phyloP scores from a whole-genome alignment of 2,888 invertebrate species.

The Erynnis tages region DNA sequence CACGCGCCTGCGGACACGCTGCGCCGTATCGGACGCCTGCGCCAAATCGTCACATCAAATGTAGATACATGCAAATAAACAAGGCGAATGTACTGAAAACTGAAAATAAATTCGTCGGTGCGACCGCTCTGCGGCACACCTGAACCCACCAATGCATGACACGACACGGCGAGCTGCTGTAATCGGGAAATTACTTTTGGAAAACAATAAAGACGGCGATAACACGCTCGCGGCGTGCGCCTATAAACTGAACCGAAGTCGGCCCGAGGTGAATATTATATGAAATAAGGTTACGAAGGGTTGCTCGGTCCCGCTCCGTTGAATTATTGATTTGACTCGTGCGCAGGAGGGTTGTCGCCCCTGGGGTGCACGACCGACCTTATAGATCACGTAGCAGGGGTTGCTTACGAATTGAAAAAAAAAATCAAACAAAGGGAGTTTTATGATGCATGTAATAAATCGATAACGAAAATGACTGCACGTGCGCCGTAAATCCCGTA shows the following conservation, averaged over 20 bases:
- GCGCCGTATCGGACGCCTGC: conserved; percentile 15
- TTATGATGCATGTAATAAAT: conserved; percentile 44
- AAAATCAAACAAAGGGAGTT: conserved; percentile 40
- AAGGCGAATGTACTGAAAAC: conserved; percentile 54
- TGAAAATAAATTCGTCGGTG: conserved; percentile 50
- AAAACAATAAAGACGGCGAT: conserved; percentile 74
- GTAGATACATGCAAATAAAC: conserved; percentile 33
- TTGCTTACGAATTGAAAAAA: conserved; percentile 37
- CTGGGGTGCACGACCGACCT: conserved; percentile 37
- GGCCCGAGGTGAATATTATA: conserved; percentile 37
- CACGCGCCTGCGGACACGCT: conserved; percentile 3
- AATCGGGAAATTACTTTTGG: conserved; percentile 70
- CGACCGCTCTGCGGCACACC: conserved; percentile 40
- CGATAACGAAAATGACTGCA: conserved; percentile 42
- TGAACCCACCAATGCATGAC: conserved; percentile 75
- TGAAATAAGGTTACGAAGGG: conserved; percentile 39
- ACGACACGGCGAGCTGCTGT: conserved; percentile 47
- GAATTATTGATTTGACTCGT: conserved; percentile 70
- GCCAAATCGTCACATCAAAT: conserved; percentile 27
- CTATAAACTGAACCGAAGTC: conserved; percentile 41
- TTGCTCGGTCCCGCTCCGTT: conserved; percentile 44
- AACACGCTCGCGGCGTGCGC: conserved; percentile 54
- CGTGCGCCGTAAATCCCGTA: conserved; percentile 18
- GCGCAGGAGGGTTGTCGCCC: conserved; percentile 63
- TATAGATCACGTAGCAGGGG: conserved; percentile 37